Percentiles rank a stretch among this genome's conserved stretches.
These are phyloP conservation scores for Falco punctatus DNA, from an alignment of 2,113 vertebrate genomes.

Conservation along the genomic window DNA sequence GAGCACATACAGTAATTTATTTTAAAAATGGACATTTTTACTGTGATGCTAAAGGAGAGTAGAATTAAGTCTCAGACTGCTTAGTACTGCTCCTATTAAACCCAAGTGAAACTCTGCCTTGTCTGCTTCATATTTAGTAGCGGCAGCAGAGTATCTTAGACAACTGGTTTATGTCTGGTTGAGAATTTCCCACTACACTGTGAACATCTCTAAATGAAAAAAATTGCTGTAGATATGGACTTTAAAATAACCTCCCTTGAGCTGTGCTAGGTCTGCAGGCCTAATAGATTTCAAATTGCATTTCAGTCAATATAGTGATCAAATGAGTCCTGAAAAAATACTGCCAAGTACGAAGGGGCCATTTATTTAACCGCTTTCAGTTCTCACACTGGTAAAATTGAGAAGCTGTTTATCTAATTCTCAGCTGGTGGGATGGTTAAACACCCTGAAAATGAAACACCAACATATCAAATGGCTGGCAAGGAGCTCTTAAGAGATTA, in stretches of 20 bases:
- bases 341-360: background rate
- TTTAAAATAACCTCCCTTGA: background rate
- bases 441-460: constrained; percentile 26
- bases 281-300: background rate
- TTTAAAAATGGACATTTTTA: background rate
- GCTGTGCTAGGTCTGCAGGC: background rate
- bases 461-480: background rate
- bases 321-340: background rate
- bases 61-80: background rate
- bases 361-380: background rate
- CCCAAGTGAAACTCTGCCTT: background rate
- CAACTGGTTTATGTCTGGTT: background rate
- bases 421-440: background rate
- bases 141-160: background rate
- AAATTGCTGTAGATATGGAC: accelerated
- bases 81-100: background rate
- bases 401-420: background rate
- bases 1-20: background rate
- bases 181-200: background rate
- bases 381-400: background rate
- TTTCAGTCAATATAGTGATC: background rate
- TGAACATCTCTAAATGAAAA: background rate
- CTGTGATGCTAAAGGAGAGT: background rate
- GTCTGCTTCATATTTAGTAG: background rate
- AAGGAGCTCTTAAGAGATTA: constrained; percentile 5